These are phyloP conservation scores for Lasioglossum marginatum DNA, from an alignment of 2,888 invertebrate genomes.

Conservation along the genomic window DNA sequence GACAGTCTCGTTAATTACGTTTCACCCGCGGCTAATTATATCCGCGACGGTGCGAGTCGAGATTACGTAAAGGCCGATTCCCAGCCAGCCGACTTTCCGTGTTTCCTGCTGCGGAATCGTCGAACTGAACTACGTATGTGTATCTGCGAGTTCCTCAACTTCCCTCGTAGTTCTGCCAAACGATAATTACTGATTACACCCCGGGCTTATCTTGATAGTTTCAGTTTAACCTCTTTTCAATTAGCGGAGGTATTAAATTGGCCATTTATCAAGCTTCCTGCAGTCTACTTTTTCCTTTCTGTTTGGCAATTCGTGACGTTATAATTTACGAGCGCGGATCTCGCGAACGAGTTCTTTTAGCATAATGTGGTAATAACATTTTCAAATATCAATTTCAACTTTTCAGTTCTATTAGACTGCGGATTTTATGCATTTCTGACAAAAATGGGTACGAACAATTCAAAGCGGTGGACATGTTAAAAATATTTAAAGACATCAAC, in stretches of 20 bases:
- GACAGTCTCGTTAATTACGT: conserved; percentile 62
- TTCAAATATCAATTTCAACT: not conserved
- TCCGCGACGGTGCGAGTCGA: conserved; percentile 41
- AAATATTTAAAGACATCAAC: no score
- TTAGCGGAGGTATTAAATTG: conserved; percentile 17
- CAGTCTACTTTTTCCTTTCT: not conserved
- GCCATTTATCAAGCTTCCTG: conserved; percentile 1
- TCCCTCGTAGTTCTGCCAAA: not conserved
- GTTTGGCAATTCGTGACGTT: not conserved
- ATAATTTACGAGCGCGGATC: not conserved
- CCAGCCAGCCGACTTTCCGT: not conserved
- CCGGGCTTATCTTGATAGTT: not conserved
- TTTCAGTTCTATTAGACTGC: not conserved
- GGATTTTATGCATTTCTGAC: no score
- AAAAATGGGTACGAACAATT: no score
- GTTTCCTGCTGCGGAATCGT: conserved; percentile 3
- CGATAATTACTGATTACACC: conserved; percentile 1
- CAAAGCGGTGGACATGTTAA: no score
- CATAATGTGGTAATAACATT: not conserved
- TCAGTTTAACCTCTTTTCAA: conserved; percentile 16
- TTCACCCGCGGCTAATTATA: conserved; percentile 59
- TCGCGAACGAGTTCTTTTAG: not conserved
- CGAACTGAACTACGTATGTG: not conserved
- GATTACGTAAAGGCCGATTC: conserved; percentile 59
- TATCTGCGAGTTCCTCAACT: not conserved